Percentiles rank a stretch among this genome's conserved stretches.
Conservation (phyloP, 2,113 vertebrate species). For the Saccopteryx bilineata region DNA sequence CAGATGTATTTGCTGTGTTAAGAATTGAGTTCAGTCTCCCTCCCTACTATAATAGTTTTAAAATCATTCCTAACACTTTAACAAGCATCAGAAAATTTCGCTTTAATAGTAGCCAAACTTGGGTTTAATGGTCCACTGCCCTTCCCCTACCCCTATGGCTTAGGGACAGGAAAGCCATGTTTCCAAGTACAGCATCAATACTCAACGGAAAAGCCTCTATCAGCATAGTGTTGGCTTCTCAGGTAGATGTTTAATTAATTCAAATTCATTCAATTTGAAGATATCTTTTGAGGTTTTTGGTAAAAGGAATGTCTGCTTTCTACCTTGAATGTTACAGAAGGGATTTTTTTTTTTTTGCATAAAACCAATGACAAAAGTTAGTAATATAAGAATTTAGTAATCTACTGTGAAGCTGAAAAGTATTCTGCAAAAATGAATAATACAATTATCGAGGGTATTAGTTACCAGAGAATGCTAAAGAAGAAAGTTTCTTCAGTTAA, state of each 20-base stretch:
- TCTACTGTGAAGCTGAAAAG: background rate
- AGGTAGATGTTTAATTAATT: background rate
- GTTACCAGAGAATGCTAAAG: background rate
- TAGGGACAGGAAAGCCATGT: background rate
- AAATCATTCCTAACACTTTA: background rate
- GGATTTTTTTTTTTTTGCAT: background rate
- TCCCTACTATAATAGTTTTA: background rate
- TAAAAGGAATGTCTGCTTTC: background rate
- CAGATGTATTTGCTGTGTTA: background rate
- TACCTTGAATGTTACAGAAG: background rate
- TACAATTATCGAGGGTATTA: background rate
- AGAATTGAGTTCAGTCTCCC: background rate
- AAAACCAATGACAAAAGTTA: background rate
- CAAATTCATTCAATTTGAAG: background rate
- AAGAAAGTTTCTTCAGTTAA: background rate
- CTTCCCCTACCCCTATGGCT: accelerated
- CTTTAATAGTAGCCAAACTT: background rate
- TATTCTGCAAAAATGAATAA: background rate
- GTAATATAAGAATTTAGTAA: background rate
- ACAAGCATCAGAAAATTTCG: background rate
- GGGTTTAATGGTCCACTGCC: too few species aligned
- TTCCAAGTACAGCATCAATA: accelerated
- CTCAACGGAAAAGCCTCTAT: background rate
- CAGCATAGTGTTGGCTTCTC: background rate
- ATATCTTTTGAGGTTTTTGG: background rate